phyloP scores from a whole-genome alignment of 2,888 invertebrate species.

The Lasioglossum figueresi region DNA sequence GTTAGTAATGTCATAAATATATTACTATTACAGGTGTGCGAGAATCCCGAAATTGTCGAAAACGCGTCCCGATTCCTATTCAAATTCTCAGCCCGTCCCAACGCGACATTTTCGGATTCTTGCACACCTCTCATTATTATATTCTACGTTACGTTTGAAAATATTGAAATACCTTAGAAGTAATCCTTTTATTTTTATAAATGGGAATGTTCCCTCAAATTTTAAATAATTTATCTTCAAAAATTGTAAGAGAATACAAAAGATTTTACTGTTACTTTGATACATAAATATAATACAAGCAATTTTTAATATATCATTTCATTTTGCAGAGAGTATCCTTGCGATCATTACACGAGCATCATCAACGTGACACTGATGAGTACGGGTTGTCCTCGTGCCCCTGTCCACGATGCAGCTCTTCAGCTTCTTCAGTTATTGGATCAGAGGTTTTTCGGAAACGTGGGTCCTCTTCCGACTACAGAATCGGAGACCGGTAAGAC shows the following conservation, averaged over 20 bases:
- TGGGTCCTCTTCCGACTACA: constrained; percentile 88
- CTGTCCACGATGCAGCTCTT: constrained; percentile 96
- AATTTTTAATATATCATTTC: constrained; percentile 44
- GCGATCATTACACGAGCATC: constrained; percentile 98
- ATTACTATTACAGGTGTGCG: background rate
- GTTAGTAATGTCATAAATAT: constrained; percentile 84
- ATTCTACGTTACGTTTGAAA: background rate
- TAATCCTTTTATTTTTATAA: background rate
- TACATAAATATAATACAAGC: constrained; percentile 16
- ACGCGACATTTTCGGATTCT: background rate
- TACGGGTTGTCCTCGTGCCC: constrained; percentile 96
- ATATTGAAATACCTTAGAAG: background rate
- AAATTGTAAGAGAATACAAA: constrained; percentile 27
- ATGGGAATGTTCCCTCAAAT: constrained; percentile 1
- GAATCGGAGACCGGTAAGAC: constrained; percentile 90
- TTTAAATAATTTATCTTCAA: constrained; percentile 29
- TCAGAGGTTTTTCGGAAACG: constrained; percentile 96
- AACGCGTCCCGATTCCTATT: background rate
- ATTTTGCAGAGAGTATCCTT: constrained; percentile 94
- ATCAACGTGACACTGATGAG: constrained; percentile 98
- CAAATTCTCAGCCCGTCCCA: background rate
- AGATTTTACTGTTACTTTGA: background rate
- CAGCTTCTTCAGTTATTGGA: constrained; percentile 97
- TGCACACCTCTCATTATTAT: background rate
- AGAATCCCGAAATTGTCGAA: background rate